A percentile compares a stretch with the other conserved stretches of the same genome.
These are phyloP conservation scores for Enteromius radiatus DNA, from an alignment of 2,797 vertebrate species.

Conservation along the genomic window DNA sequence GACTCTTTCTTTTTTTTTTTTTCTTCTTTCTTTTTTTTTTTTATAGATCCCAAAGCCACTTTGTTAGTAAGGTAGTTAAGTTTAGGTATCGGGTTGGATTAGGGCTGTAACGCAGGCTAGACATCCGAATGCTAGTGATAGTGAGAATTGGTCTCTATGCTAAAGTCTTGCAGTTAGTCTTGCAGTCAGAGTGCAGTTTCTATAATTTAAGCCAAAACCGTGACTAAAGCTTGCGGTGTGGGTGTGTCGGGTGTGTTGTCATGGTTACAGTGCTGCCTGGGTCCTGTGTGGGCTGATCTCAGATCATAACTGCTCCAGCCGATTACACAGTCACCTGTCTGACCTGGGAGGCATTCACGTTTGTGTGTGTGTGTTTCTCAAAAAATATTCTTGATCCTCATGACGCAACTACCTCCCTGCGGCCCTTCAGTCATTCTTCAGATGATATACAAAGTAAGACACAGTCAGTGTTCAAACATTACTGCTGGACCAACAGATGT, in stretches of 20 bases:
- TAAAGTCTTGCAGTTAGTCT: too few relatives aligned
- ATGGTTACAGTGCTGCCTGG: constrained; percentile 29
- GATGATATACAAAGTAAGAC: neutral
- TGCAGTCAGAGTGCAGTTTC: too few relatives aligned
- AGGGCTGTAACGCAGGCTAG: too few relatives aligned
- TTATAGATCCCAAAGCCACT: too few relatives aligned
- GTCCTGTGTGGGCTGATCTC: neutral
- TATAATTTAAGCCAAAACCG: neutral
- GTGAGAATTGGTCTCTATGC: too few relatives aligned
- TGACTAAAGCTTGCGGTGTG: neutral
- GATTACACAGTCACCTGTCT: neutral
- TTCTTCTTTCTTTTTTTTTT: too few relatives aligned
- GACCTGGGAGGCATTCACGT: neutral
- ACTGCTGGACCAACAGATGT: neutral
- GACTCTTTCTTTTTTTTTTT: too few relatives aligned
- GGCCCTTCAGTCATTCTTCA: neutral
- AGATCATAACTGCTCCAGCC: neutral
- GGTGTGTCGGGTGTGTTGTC: constrained; percentile 15
- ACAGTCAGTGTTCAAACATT: neutral
- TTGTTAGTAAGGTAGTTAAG: too few relatives aligned
- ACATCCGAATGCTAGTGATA: too few relatives aligned
- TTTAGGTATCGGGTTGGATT: too few relatives aligned
- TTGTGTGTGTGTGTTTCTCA: neutral
- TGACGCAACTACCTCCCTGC: neutral
- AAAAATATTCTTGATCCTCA: neutral